These are phyloP conservation scores for Martes martes DNA, from an alignment of 2,113 vertebrate genomes.

Conservation along the genomic window DNA sequence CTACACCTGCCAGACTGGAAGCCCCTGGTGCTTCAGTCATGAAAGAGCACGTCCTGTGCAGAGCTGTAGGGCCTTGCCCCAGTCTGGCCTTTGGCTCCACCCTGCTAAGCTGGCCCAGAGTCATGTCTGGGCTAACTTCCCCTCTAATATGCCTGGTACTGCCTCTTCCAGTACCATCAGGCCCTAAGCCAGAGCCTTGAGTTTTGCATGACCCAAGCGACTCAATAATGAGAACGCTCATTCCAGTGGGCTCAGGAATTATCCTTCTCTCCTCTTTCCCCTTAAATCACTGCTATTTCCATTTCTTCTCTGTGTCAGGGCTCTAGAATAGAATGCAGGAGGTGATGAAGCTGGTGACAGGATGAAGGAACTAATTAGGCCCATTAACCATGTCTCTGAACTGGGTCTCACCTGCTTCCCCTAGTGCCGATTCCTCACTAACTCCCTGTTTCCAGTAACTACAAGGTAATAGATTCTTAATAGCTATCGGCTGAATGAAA, in stretches of 20 bases:
- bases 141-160: slow-evolving; percentile 9
- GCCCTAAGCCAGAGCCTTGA: slow-evolving; percentile 43
- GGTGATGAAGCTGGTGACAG: background rate
- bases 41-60: slow-evolving; percentile 51
- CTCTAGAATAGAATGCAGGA: background rate
- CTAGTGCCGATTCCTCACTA: background rate
- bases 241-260: background rate
- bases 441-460: background rate
- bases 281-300: background rate
- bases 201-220: background rate
- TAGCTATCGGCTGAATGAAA: slow-evolving; percentile 3
- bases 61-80: background rate
- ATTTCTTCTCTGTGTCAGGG: background rate
- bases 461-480: background rate
- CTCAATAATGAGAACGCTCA: background rate
- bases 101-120: slow-evolving; percentile 33
- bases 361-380: background rate
- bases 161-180: slow-evolving; percentile 37
- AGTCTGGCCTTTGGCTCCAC: slow-evolving; percentile 40
- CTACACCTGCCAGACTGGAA: slow-evolving; percentile 64
- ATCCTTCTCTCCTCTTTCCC: background rate
- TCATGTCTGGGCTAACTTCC: slow-evolving; percentile 56
- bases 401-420: background rate
- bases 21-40: slow-evolving; percentile 14
- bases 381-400: background rate